phyloP scores from a whole-genome alignment of 2,113 vertebrate genomes.

The Electrona antarctica region DNA sequence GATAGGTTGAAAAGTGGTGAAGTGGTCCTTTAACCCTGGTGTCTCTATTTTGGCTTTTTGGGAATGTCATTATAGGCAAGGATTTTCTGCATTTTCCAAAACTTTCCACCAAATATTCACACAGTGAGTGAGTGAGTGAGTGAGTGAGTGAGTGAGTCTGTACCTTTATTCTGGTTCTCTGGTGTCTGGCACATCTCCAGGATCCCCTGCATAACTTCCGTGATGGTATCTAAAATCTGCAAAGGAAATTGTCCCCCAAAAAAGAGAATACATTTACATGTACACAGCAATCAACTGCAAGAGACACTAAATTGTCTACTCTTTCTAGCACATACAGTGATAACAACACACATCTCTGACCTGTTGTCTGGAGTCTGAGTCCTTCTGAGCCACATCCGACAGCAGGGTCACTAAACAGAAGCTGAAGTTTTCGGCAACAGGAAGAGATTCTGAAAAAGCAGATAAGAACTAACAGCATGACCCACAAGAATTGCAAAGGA shows the following conservation, averaged over 20 bases:
- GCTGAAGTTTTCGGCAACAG: conserved; percentile 94
- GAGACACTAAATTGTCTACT: background rate
- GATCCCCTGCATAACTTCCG: conserved; percentile 89
- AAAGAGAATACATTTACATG: background rate
- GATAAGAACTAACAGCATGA: conserved; percentile 1
- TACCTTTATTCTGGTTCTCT: conserved; percentile 94
- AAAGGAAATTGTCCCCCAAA: conserved; percentile 1
- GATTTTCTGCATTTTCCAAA: no score
- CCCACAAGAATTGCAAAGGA: background rate
- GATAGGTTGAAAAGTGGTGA: no score
- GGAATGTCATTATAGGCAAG: no score
- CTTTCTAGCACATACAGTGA: background rate
- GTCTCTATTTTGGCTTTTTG: no score
- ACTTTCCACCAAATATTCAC: no score
- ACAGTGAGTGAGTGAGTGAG: background rate
- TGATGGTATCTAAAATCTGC: conserved; percentile 87
- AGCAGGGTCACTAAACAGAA: conserved; percentile 93
- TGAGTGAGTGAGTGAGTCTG: background rate
- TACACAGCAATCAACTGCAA: conserved; percentile 9
- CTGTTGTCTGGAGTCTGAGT: conserved; percentile 65
- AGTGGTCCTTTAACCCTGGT: no score
- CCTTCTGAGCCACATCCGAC: conserved; percentile 88
- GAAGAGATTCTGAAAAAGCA: conserved; percentile 82
- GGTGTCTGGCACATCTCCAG: conserved; percentile 91
- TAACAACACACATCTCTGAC: conserved; percentile 37